These are phyloP conservation scores for Kryptopterus vitreolus DNA, from an alignment of 2,797 vertebrate genomes.

Conservation along the genomic window DNA sequence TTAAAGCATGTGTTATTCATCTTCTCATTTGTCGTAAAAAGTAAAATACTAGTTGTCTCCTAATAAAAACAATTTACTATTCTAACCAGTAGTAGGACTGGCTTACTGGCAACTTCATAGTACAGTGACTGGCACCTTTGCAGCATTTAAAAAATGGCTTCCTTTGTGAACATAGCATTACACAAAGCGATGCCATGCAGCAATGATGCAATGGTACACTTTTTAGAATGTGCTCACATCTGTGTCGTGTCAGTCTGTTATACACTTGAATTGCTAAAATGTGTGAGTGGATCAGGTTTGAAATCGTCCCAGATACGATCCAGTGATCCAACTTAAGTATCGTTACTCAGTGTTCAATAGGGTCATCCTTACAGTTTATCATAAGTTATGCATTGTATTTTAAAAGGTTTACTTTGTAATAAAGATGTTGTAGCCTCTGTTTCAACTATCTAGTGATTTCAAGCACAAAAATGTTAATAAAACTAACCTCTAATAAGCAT, in stretches of 20 bases:
- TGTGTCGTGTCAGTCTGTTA: background rate
- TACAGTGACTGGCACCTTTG: no score
- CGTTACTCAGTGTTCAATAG: background rate
- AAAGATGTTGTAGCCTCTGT: slow-evolving; percentile 37
- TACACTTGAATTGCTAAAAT: background rate
- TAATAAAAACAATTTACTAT: no score
- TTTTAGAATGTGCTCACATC: background rate
- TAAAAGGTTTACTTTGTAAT: slow-evolving; percentile 32
- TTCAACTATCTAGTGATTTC: background rate
- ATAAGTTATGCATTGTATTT: background rate
- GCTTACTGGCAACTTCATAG: no score
- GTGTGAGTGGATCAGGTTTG: background rate
- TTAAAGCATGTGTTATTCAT: no score
- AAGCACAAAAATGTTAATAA: background rate
- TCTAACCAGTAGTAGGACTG: no score
- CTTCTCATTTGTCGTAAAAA: no score
- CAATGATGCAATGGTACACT: background rate
- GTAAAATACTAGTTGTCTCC: no score
- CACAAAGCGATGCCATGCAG: background rate
- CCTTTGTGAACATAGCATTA: no score
- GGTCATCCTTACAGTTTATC: background rate
- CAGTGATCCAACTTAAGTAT: background rate
- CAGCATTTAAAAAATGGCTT: no score
- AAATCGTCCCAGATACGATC: background rate
- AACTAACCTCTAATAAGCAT: background rate